Evolutionary conservation across 2,797 vertebrate genomes (phyloP), one percentile per base, ranked within the genome.

Genomic region (Pantherophis vulpinus): DNA sequence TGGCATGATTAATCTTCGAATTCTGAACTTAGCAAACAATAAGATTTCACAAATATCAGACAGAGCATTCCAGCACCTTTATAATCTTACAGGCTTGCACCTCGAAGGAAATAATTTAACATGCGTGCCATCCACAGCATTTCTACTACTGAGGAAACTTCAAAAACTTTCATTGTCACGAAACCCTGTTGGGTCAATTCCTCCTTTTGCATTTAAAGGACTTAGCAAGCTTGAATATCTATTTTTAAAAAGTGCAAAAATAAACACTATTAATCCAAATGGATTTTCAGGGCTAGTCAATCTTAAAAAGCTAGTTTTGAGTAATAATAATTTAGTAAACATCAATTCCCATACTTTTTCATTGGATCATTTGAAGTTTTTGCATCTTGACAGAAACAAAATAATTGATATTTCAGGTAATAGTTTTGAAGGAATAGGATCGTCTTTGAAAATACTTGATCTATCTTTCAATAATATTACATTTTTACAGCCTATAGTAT

Each of bases 401-500:
- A 97, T 98, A 97, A 92, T 94, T 12, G 95, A 66, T 86, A 97
- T 98, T 96, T 96, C 92, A 8, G 32, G 95, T 90, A 90, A 94
- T 95, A 96, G 97, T 23, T 98, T 98, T 97, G 96, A 97, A 96
- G 97, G 97, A 94, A 96, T 97, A 93, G 96, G 97, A 32, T 55
- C 88, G 16, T 97, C 97, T 90, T 97, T 98, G 95, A 98, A 98
- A 96, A 95, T 98, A 37, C 96, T 98, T 91, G 98, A 97, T 96
- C 95, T 98, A 93, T 97, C 97, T 27, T 98, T 97, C 96, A 98
- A 98, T 97, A 98, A 98, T 95, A 96, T 98, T 95, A 97, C 97
- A 94, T 97, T 97, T 70, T 96, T 98, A 89, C 96, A 96, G 3
- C 97, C 97, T 95, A 96, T 95, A 93, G 97, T 97, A 86, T 95